Conservation (phyloP, 2,888 invertebrate genomes). For the Rhorus exstirpatorius region DNA sequence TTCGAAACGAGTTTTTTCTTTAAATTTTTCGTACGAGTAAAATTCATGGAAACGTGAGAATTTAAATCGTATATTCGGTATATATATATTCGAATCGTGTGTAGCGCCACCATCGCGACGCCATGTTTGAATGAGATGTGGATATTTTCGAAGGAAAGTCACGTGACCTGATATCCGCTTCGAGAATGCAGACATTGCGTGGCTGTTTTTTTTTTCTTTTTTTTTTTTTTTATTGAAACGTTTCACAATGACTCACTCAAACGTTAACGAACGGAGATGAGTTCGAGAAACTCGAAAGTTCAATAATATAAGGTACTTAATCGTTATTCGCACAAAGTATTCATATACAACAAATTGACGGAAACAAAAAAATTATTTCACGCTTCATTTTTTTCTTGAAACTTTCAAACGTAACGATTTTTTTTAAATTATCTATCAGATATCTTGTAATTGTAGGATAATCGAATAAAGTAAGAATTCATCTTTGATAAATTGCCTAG, state of each 20-base stretch:
- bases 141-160: slow-evolving; percentile 74
- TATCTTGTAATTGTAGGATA: not conserved
- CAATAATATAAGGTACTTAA: not conserved
- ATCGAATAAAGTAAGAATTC: too few relatives aligned
- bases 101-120: slow-evolving; percentile 43
- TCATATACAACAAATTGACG: too few relatives aligned
- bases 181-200: slow-evolving; percentile 16
- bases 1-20: not conserved
- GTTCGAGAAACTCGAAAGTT: slow-evolving; percentile 39
- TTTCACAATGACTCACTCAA: slow-evolving; percentile 18
- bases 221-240: too few relatives aligned
- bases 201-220: slow-evolving; percentile 10
- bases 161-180: slow-evolving; percentile 51
- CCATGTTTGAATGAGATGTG: slow-evolving; percentile 78
- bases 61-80: too few relatives aligned
- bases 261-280: not conserved
- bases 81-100: too few relatives aligned
- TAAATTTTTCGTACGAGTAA: not conserved
- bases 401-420: too few relatives aligned
- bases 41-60: too few relatives aligned
- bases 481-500: too few relatives aligned
- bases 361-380: too few relatives aligned
- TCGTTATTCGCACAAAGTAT: too few relatives aligned
- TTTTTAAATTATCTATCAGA: too few relatives aligned
- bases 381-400: too few relatives aligned